These are phyloP conservation scores for Diabrotica virgifera DNA, from an alignment of 1,140 invertebrate genomes.

Conservation along the genomic window DNA sequence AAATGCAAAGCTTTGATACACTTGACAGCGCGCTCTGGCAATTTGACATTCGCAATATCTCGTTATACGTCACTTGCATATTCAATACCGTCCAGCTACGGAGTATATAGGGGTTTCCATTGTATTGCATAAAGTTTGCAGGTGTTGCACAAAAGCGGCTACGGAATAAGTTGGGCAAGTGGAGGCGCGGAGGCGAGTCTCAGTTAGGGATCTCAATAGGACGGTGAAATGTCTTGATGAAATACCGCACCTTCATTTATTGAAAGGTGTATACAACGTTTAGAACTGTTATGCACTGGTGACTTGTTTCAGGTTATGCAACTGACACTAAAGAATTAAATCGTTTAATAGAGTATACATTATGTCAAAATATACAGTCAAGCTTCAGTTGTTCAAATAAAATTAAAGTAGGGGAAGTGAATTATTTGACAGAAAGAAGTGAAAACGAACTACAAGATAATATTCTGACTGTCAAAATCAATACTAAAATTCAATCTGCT, in stretches of 20 bases:
- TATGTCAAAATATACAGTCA: no score
- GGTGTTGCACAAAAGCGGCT: constrained; percentile 12
- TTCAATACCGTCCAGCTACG: constrained; percentile 15
- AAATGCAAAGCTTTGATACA: constrained; percentile 16
- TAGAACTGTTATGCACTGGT: no score
- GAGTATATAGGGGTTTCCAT: constrained; percentile 13
- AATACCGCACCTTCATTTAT: background rate
- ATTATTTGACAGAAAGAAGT: no score
- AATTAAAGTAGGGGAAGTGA: no score
- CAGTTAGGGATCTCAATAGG: background rate
- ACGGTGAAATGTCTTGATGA: constrained; percentile 9
- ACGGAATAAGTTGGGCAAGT: constrained; percentile 13
- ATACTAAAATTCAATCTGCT: no score
- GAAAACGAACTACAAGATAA: no score
- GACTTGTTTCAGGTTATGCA: no score
- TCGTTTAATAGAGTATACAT: no score
- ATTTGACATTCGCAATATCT: constrained; percentile 6
- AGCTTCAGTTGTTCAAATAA: no score
- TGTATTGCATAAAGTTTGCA: constrained; percentile 9
- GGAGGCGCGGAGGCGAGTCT: background rate
- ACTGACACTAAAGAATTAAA: no score
- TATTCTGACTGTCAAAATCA: no score
- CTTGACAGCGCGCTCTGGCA: constrained; percentile 8
- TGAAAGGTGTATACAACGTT: background rate
- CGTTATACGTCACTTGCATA: constrained; percentile 14